Conservation (phyloP, 2,888 invertebrate species). For the Noctua fimbriata region DNA sequence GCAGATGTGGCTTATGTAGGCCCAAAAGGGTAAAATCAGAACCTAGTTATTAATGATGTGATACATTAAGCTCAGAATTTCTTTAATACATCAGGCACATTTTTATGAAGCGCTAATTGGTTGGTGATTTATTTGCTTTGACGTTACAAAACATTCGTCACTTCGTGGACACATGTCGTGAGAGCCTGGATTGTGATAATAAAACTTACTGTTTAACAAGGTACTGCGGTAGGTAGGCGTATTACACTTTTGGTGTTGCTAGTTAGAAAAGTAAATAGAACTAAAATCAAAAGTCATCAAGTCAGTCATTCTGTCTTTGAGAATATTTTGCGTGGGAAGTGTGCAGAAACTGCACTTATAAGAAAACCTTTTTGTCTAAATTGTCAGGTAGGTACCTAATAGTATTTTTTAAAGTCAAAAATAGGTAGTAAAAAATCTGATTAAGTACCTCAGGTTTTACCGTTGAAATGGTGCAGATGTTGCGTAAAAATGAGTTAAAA, state of each 20-base stretch:
- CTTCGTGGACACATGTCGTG: slow-evolving; percentile 16
- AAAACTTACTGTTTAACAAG: slow-evolving; percentile 47
- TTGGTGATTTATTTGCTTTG: slow-evolving; percentile 13
- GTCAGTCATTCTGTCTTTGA: not conserved
- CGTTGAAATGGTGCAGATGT: not conserved
- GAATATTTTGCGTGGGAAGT: not conserved
- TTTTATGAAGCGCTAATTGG: slow-evolving; percentile 25
- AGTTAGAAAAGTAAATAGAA: slow-evolving; percentile 30
- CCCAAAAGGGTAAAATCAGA: not conserved
- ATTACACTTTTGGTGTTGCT: slow-evolving; percentile 31
- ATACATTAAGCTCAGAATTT: not conserved
- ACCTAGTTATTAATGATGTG: slow-evolving; percentile 8
- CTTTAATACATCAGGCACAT: slow-evolving; percentile 1
- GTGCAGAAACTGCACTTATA: not conserved
- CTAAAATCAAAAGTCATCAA: slow-evolving; percentile 1
- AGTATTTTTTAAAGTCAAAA: not conserved
- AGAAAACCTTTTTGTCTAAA: not conserved
- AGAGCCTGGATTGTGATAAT: slow-evolving; percentile 49
- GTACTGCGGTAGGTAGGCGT: slow-evolving; percentile 3
- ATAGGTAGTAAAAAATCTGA: not conserved
- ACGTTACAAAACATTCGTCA: slow-evolving; percentile 25
- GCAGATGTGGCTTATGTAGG: not conserved
- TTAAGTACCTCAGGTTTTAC: not conserved
- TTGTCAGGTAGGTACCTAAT: not conserved
- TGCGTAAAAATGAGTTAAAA: slow-evolving; percentile 16